Evolutionary conservation across 2,113 vertebrate species (phyloP), one percentile per base, ranked within the genome.

Genomic region (Orycteropus afer): DNA sequence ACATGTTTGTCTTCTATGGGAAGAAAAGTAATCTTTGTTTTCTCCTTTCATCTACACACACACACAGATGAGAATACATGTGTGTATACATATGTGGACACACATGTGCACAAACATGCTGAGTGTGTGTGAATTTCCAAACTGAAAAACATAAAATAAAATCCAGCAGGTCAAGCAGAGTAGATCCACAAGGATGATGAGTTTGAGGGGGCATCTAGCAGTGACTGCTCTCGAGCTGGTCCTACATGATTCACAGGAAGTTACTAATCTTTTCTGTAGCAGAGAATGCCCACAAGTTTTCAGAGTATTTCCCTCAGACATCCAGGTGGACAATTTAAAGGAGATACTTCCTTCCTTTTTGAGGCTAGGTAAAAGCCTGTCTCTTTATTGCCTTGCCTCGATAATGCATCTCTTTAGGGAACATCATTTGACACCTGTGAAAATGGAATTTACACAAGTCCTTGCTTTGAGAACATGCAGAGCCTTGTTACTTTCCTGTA

Each of bases 401-500:
- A 23, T 42, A 77, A 76, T 0, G 0, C 5, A 51, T 17, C 9
- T 0, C 80, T 47, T 74, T 82, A 5, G 84, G 3, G 10, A 37
- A 10, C 29, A 20, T 47, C 55, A 40, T 17, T 34, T 74, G 84
- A 20, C 25, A 71, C 37, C 10, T 12, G 37, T 11, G 22, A 76
- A 18, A 61, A 12, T 3, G 22, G 25, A n/a, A 74, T 25, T 51
- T 34, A 51, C 29, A 18, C 34, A 1, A 37, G 37, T 15, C 67
- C 32, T 27, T 51, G 34, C 49, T 78, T 47, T 61, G 23, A 74
- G 76, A 57, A 51, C 34, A 32, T 0, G 20, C 71, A 79, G 55
- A 53, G 42, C 0, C 0, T 6, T 49, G 51, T 17, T 73, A 42
- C 77, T 53, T 7, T 23, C 71, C 65, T 45, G 17, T 11, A n/a